Evolutionary conservation across 2,888 invertebrate species (phyloP), one percentile per base, ranked within the genome.

Genomic region (Erebia ligea): DNA sequence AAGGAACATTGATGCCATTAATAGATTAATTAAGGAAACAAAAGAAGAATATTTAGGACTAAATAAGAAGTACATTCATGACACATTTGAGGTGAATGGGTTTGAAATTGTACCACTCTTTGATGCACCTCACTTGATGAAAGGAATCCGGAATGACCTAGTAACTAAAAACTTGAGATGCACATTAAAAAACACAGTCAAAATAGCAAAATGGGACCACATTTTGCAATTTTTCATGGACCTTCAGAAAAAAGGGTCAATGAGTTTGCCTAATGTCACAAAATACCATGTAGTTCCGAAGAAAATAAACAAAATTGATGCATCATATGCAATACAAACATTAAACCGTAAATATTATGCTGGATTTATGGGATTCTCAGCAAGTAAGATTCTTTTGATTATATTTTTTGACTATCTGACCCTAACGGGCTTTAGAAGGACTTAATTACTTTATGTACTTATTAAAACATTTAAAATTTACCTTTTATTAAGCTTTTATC

Each of bases 311-410:
- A 54, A 54, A 54, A 54, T 9, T 17, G 54, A 54, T 17, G 54
- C 54, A 54, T 19, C 54, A 54, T 54, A 54, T 54, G 54, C 54
- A 19, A 54, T 54, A 54, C 54, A 54, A 54, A 54, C 54, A 9
- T 54, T 54, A 0, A 54, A 19, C 19, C 17, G 54, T 19, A 54
- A 19, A 54, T 19, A 54, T 54, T 54, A 10, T 54, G 54, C 19
- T 19, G 54, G 19, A 19, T 17, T 54, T 54, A 54, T 54, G 54
- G 54, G 9, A 54, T 19, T 54, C 54, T 10, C 17, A 2, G 17
- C 17, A 19, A 19, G 54, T 54, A 54, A 54, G 54, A 54, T 50
- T 50, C n/a, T 17, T 50, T 4, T 4, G 34, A 34, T 34, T 34
- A 1, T 34, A 34, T 48, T 48, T 48, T 11, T 15, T 48, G 3